Conservation (phyloP, 2,113 vertebrate species). For the Saccopteryx leptura region DNA sequence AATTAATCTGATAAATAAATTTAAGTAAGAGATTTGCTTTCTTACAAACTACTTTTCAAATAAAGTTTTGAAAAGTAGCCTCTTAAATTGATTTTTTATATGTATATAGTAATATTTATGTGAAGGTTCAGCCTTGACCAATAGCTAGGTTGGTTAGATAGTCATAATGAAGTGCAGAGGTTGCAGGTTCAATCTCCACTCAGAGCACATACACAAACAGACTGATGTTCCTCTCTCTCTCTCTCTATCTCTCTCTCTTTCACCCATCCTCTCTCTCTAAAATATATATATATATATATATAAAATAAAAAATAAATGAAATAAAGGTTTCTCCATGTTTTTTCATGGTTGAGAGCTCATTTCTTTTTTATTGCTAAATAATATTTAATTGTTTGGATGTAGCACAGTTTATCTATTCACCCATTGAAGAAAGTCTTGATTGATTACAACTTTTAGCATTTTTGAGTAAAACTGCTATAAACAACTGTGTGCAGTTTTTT, state of each 20-base stretch:
- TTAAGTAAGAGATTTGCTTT: not conserved
- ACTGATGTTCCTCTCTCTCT: too few species aligned
- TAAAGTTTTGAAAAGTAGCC: not conserved
- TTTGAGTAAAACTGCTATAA: not conserved
- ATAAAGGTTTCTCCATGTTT: not conserved
- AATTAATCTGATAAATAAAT: not conserved
- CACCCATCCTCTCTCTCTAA: too few species aligned
- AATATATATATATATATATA: too few species aligned
- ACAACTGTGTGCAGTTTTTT: not conserved
- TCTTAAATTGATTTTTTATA: too few species aligned
- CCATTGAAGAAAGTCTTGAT: not conserved
- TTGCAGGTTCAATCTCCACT: too few species aligned
- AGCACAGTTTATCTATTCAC: not conserved
- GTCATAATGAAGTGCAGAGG: too few species aligned
- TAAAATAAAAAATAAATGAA: too few species aligned
- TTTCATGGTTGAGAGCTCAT: not conserved
- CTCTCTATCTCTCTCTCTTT: too few species aligned
- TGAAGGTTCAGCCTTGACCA: too few species aligned
- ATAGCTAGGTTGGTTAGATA: too few species aligned
- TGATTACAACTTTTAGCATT: not conserved
- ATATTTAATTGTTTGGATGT: not conserved
- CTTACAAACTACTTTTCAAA: not conserved
- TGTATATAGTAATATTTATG: too few species aligned
- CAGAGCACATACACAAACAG: too few species aligned
- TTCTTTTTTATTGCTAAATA: not conserved